Conservation (phyloP, 2,888 invertebrate species). For the Drosophila setosimentum region DNA sequence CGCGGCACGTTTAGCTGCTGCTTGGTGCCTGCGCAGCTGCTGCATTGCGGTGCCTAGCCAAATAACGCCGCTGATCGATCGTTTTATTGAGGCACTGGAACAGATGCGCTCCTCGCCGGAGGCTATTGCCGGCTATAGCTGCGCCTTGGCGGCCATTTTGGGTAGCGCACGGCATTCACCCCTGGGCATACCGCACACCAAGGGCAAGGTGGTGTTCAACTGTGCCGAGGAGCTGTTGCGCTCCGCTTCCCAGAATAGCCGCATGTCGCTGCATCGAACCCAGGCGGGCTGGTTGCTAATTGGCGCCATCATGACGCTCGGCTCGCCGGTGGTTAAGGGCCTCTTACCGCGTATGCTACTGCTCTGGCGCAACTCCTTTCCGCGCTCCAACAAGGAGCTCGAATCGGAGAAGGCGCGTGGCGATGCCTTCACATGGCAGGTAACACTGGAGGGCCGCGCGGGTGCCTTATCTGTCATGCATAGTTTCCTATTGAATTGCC, state of each 20-base stretch:
- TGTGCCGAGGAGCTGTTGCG: constrained; percentile 98
- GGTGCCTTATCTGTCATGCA: constrained; percentile 98
- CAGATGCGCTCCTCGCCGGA: constrained; percentile 95
- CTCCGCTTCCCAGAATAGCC: constrained; percentile 98
- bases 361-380: constrained; percentile 99
- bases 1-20: constrained; percentile 96
- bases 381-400: constrained; percentile 97
- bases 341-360: constrained; percentile 96
- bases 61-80: constrained; percentile 96
- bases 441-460: constrained; percentile 97
- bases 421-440: constrained; percentile 99
- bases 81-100: constrained; percentile 94
- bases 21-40: constrained; percentile 96
- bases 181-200: constrained; percentile 97
- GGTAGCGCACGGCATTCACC: constrained; percentile 96
- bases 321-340: constrained; percentile 96
- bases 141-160: constrained; percentile 96
- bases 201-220: constrained; percentile 98
- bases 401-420: constrained; percentile 98
- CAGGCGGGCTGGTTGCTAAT: constrained; percentile 99
- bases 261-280: constrained; percentile 96
- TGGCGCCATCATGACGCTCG: constrained; percentile 98
- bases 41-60: constrained; percentile 97
- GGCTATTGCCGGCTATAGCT: constrained; percentile 95
- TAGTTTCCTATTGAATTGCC: constrained; percentile 95